phyloP scores from a whole-genome alignment of 2,888 invertebrate species.

The Leptinotarsa haldemani region DNA sequence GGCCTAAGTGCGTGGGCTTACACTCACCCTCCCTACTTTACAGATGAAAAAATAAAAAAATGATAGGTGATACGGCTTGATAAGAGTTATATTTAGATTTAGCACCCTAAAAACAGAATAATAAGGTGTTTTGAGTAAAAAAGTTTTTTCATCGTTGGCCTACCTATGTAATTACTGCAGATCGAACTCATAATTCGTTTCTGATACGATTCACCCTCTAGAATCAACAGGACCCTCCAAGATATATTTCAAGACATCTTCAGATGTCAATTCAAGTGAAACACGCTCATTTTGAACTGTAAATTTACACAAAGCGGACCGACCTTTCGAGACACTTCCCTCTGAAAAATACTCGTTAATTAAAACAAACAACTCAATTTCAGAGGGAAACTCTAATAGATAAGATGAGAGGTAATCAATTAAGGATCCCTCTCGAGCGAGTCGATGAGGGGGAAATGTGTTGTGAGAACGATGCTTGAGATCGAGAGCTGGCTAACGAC shows the following conservation, averaged over 20 bases:
- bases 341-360: slow-evolving; percentile 32
- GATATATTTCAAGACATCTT: neutral
- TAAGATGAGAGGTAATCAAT: slow-evolving; percentile 39
- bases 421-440: slow-evolving; percentile 29
- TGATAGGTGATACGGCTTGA: too few species aligned
- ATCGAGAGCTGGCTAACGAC: slow-evolving; percentile 22
- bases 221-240: neutral
- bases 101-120: too few species aligned
- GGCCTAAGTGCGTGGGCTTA: too few species aligned
- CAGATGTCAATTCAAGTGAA: neutral
- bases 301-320: neutral
- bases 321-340: slow-evolving; percentile 2
- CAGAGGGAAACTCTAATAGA: slow-evolving; percentile 24
- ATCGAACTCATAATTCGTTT: too few species aligned
- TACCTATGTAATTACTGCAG: too few species aligned
- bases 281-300: neutral
- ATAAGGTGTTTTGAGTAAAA: too few species aligned
- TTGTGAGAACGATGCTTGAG: slow-evolving; percentile 25
- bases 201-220: too few species aligned
- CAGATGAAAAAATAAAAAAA: too few species aligned
- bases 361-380: slow-evolving; percentile 42
- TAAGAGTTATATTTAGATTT: too few species aligned
- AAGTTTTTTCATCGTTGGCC: too few species aligned
- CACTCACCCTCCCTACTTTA: too few species aligned
- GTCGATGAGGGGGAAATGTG: slow-evolving; percentile 27